Evolutionary conservation across 2,888 invertebrate genomes (phyloP).

Genomic region (Lasioglossum zephyrum): DNA sequence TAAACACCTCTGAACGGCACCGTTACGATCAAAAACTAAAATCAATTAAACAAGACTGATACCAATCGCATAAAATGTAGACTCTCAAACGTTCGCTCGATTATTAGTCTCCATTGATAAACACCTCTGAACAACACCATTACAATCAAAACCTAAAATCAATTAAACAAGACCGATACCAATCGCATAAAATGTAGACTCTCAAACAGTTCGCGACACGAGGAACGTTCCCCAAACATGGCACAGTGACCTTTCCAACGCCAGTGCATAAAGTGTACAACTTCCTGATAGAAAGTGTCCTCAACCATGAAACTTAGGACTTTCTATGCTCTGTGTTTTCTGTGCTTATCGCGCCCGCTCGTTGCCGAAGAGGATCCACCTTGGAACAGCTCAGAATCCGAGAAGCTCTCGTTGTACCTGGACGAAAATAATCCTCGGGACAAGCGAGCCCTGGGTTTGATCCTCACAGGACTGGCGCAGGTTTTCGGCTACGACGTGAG

Average conservation of each 20-base stretch:
- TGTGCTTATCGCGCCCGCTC: slow-evolving; percentile 43
- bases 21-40: too few species aligned
- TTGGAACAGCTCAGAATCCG: neutral
- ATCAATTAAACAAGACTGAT: too few species aligned
- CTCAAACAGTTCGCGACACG: neutral
- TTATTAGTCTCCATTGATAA: too few species aligned
- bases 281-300: slow-evolving; percentile 17
- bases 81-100: too few species aligned
- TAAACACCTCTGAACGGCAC: too few species aligned
- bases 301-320: slow-evolving; percentile 42
- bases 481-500: slow-evolving; percentile 80
- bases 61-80: too few species aligned
- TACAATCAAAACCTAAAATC: neutral
- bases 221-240: slow-evolving; percentile 19
- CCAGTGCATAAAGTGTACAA: neutral
- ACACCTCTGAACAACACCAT: too few species aligned
- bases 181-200: slow-evolving; percentile 7
- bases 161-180: neutral
- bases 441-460: slow-evolving; percentile 80
- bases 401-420: neutral
- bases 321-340: slow-evolving; percentile 32
- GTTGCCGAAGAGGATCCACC: neutral
- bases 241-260: neutral
- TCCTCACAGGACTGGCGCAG: slow-evolving; percentile 80
- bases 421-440: slow-evolving; percentile 68